These are phyloP conservation scores for Lucilia sericata DNA, from an alignment of 1,140 invertebrate species.

Conservation along the genomic window DNA sequence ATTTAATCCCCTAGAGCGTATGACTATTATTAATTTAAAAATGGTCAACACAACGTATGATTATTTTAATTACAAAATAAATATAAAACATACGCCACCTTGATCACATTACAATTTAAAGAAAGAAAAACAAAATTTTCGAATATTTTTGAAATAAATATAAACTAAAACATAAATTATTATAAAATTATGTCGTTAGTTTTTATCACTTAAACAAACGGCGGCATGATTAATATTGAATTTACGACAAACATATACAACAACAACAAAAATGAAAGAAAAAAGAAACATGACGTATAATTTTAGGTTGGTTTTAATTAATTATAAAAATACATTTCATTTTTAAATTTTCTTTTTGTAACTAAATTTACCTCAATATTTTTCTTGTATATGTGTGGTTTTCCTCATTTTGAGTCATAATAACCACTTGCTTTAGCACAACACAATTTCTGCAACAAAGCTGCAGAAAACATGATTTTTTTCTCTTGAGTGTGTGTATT, in stretches of 20 bases:
- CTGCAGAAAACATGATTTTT: conserved; percentile 7
- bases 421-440: conserved; percentile 30
- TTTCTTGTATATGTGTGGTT: not conserved
- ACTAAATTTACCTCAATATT: not conserved
- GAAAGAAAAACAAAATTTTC: no score
- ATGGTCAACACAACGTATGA: not conserved
- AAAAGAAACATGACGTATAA: no score
- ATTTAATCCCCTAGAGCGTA: not conserved
- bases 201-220: no score
- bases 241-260: no score
- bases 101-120: no score
- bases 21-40: not conserved
- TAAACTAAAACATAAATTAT: no score
- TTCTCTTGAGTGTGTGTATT: no score
- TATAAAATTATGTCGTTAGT: no score
- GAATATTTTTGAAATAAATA: no score
- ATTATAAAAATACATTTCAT: not conserved
- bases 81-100: not conserved
- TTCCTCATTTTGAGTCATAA: conserved; percentile 32
- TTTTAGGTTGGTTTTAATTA: not conserved
- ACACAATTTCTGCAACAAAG: not conserved
- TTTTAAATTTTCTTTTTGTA: not conserved
- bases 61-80: not conserved
- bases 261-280: no score
- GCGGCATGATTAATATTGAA: no score